These are phyloP conservation scores for Perdita meconis DNA, from an alignment of 2,888 invertebrate species.

Conservation along the genomic window DNA sequence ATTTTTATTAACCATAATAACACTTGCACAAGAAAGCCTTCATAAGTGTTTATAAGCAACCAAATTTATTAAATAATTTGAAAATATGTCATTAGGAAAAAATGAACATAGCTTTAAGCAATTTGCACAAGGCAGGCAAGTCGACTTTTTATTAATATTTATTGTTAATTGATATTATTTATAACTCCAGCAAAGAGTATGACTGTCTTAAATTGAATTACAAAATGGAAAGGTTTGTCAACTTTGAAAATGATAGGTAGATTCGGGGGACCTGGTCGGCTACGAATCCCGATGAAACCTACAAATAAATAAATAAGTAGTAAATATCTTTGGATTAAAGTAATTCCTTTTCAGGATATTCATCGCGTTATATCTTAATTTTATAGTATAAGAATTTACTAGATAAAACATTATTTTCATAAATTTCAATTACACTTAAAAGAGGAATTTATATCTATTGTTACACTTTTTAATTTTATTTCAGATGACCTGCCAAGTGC, in stretches of 20 bases:
- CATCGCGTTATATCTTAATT: too few species aligned
- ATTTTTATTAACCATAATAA: not conserved
- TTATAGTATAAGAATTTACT: too few species aligned
- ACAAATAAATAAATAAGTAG: constrained; percentile 30
- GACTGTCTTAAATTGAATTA: constrained; percentile 24
- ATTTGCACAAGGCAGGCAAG: not conserved
- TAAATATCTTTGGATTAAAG: too few species aligned
- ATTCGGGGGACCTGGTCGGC: not conserved
- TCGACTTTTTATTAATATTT: not conserved
- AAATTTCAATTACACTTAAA: too few species aligned
- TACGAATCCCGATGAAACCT: rapidly evolving
- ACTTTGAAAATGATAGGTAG: constrained; percentile 24
- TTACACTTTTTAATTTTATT: too few species aligned
- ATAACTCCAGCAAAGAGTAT: constrained; percentile 40
- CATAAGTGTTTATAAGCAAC: not conserved
- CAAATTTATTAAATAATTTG: constrained; percentile 6
- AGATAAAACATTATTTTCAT: too few species aligned
- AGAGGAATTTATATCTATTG: too few species aligned
- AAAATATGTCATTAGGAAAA: not conserved
- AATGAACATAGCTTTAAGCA: not conserved
- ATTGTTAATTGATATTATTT: not conserved
- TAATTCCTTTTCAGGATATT: too few species aligned
- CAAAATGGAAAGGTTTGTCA: constrained; percentile 53
- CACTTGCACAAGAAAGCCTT: not conserved
- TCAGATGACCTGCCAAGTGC: too few species aligned